Base-by-base conservation (phyloP, 2,797 vertebrate genomes). In the Diplodus sargus region DNA sequence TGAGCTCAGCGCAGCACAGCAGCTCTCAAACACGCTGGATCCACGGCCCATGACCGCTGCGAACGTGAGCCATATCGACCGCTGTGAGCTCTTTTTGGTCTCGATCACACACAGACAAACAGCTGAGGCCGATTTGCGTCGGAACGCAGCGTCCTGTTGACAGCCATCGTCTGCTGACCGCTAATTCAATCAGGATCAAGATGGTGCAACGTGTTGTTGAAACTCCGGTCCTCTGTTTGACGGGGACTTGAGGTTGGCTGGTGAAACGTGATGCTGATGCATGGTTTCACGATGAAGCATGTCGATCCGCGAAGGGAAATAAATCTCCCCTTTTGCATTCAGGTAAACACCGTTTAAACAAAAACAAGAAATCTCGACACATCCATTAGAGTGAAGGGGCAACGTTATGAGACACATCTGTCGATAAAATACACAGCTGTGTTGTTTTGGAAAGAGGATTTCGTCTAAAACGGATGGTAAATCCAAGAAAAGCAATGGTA, bases 11-110 rank as follows among this genome's bases (percentile, higher is more conserved):
- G 70, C 45, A 56, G 58, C 72, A 47, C 57, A 48, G 58, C 63
- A 72, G 74, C 78, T 76, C 74, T 54, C 85, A 86, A 89, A 89
- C 80, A 81, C 62, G 57, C 58, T n/a, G 59, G 42, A 74, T 76
- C 66, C 43, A 14, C 45, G n/a, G 42, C 28, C 28, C 54, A 11
- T 52, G 43, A 51, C 85, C 48, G 18, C 76, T 39, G 47, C 28
- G 15, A 48, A 75, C 28, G 16, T 3, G 17, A 42, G 76, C 43
- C 57, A 59, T 34, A 53, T 57, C 67, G 64, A 14, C 54, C 39
- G 5, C 30, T 17, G 42, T 14, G 16, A 20, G 18, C 49, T 16
- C n/a, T 42, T n/a, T n/a, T 0, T 3, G 8, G 18, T 51, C 49
- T 17, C 13, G 0, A 6, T 34, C 23, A n/a, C 58, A 12, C 25